Percentiles rank a stretch among this genome's conserved stretches.
Evolutionary conservation across 2,797 vertebrate genomes (phyloP).

Genomic region (Rhyacichthys aspro): DNA sequence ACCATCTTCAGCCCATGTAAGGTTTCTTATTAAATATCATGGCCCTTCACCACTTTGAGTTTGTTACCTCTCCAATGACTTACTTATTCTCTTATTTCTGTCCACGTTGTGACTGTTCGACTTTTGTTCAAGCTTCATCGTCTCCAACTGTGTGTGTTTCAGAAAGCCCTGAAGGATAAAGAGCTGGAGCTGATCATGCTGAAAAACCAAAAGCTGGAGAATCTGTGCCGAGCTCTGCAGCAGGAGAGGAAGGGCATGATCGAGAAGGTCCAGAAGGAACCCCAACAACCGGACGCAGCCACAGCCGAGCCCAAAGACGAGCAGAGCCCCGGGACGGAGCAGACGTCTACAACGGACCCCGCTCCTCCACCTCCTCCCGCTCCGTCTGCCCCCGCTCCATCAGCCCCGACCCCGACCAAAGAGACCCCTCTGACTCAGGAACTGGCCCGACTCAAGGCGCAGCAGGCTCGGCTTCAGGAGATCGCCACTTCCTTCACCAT

Average conservation of each 20-base stretch:
- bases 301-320: constrained; percentile 27
- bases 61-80: too few species aligned
- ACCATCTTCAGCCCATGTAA: too few species aligned
- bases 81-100: too few species aligned
- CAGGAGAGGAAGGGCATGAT: constrained; percentile 90
- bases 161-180: constrained; percentile 95
- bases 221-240: constrained; percentile 94
- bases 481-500: constrained; percentile 83
- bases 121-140: too few species aligned
- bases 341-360: constrained; percentile 7
- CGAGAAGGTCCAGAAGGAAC: constrained; percentile 85
- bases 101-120: too few species aligned
- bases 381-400: neutral
- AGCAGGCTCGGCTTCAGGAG: constrained; percentile 81
- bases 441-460: constrained; percentile 61
- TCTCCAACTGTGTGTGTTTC: constrained; percentile 13
- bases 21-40: too few species aligned
- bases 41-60: too few species aligned
- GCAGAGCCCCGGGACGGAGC: constrained; percentile 37
- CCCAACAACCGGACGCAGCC: constrained; percentile 21
- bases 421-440: constrained; percentile 56
- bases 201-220: constrained; percentile 96
- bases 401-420: neutral
- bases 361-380: neutral
- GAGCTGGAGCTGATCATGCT: constrained; percentile 90